phyloP scores from a whole-genome alignment of 2,888 invertebrate genomes.

The Agonum fuliginosum region DNA sequence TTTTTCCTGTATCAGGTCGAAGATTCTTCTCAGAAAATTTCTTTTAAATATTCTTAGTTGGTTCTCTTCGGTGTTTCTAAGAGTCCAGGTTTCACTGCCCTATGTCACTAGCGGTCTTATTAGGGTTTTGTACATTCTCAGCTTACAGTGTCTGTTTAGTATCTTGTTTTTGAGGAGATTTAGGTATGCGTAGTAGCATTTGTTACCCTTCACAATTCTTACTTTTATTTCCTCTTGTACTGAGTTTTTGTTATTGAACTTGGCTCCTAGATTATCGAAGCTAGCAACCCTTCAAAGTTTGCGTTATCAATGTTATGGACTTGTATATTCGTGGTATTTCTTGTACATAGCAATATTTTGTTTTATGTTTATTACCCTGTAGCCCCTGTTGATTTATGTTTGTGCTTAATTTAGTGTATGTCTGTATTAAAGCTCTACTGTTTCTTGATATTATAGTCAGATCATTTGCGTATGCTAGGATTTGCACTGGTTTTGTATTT shows the following conservation, averaged over 20 bases:
- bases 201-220: neutral
- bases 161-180: neutral
- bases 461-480: no score
- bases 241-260: neutral
- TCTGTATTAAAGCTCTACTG: no score
- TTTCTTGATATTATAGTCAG: no score
- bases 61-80: neutral
- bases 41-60: neutral
- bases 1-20: neutral
- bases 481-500: no score
- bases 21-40: conserved; percentile 1
- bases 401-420: no score
- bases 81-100: neutral
- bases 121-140: neutral
- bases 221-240: neutral
- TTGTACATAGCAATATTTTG: no score
- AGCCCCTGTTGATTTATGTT: no score
- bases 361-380: no score
- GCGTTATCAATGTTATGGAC: no score
- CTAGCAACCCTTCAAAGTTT: no score
- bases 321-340: no score
- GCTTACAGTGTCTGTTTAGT: neutral
- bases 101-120: neutral
- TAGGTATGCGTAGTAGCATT: neutral
- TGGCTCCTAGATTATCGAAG: neutral